Evolutionary conservation across 2,113 vertebrate genomes (phyloP).

Genomic region (Festucalex cinctus): DNA sequence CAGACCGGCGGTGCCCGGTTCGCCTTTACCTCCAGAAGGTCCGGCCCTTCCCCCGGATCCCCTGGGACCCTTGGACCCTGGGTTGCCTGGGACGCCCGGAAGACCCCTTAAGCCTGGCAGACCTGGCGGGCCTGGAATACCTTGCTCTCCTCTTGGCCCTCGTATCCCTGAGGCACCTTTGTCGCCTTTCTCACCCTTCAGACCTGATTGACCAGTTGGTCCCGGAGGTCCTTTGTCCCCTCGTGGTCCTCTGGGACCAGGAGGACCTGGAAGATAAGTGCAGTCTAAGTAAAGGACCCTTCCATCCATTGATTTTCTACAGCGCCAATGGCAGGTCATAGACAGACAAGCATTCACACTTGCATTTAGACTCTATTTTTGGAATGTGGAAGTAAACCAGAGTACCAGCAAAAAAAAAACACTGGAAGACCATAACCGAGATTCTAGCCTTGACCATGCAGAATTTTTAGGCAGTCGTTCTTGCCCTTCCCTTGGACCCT

Average conservation of each 20-base stretch:
- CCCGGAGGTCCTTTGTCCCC: slow-evolving; percentile 89
- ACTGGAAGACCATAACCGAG: no score
- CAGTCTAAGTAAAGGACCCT: background rate
- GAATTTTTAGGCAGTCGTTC: no score
- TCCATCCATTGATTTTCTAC: background rate
- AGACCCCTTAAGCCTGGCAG: slow-evolving; percentile 83
- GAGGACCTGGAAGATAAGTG: slow-evolving; percentile 82
- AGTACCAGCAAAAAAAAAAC: no score
- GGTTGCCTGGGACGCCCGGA: slow-evolving; percentile 83
- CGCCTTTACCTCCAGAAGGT: slow-evolving; percentile 82
- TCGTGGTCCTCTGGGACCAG: slow-evolving; percentile 88
- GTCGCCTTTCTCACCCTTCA: slow-evolving; percentile 90
- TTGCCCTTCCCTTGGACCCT: no score
- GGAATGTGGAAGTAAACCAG: no score
- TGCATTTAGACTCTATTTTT: no score
- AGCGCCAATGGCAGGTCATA: no score
- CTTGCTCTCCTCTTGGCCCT: slow-evolving; percentile 84
- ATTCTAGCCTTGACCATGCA: no score
- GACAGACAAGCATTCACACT: no score
- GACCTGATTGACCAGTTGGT: slow-evolving; percentile 78
- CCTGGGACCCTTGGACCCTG: slow-evolving; percentile 87
- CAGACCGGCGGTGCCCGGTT: slow-evolving; percentile 80
- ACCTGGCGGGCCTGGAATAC: slow-evolving; percentile 77
- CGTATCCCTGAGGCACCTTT: slow-evolving; percentile 81
- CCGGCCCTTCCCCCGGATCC: slow-evolving; percentile 92